phyloP scores from a whole-genome alignment of 1,140 invertebrate species.

The Tetragonula clypearis region DNA sequence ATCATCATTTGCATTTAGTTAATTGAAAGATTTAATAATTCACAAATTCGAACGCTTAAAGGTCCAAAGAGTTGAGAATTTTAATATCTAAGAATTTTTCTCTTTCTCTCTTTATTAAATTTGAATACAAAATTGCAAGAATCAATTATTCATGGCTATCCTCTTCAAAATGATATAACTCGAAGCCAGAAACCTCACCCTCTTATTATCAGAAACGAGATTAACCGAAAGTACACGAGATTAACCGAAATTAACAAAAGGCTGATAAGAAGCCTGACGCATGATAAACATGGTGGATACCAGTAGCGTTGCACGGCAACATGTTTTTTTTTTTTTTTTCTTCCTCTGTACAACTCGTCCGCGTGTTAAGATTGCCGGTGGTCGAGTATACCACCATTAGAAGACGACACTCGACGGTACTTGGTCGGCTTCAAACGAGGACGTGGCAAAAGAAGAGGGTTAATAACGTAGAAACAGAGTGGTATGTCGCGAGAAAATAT shows the following conservation, averaged over 20 bases:
- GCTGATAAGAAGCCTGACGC: conserved; percentile 5
- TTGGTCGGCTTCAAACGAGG: conserved; percentile 47
- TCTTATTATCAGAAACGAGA: background rate
- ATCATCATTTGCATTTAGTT: background rate
- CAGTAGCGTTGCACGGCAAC: background rate
- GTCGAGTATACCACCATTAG: conserved; percentile 38
- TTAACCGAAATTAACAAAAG: conserved; percentile 8
- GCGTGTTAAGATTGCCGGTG: conserved; percentile 22
- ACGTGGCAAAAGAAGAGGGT: conserved; percentile 44
- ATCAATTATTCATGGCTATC: background rate
- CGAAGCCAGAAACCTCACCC: background rate
- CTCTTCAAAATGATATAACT: background rate
- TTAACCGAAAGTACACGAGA: background rate
- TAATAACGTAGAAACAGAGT: conserved; percentile 31
- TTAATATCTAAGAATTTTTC: background rate
- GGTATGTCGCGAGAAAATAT: background rate
- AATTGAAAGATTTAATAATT: background rate
- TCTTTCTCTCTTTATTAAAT: background rate
- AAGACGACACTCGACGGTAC: conserved; percentile 43
- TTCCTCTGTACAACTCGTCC: background rate
- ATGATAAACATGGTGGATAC: conserved; percentile 13
- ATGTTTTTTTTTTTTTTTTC: background rate
- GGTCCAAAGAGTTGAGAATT: background rate
- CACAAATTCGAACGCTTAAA: background rate
- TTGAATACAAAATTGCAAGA: background rate